Evolutionary conservation across 2,888 invertebrate genomes (phyloP), one percentile per base, ranked within the genome.

Genomic region (Mylabris sibirica): DNA sequence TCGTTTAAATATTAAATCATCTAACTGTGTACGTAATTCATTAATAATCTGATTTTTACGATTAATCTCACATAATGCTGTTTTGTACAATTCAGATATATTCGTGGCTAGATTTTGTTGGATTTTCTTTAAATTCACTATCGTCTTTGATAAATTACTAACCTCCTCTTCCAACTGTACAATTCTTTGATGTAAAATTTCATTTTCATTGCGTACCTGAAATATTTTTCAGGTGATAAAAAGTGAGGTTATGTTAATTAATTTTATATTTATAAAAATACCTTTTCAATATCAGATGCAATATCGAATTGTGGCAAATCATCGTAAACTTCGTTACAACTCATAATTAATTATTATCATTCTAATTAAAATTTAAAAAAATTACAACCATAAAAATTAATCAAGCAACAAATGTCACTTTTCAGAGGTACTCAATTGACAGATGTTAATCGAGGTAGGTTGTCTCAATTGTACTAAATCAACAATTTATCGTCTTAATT

Each of bases 81-180:
- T 53, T 53, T 53, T 53, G 22, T 35, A 64, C 53, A 41, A 41
- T 68, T 68, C 57, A 20, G 64, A 64, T 61, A 68, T 64, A 64
- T 68, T 68, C 24, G 4, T 44, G 3, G 35, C 14, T 11, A 63
- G 14, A 63, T 63, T 38, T 4, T 63, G 17, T 41, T 63, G 63
- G 8, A 24, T 20, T 17, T 41, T 17, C 20, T 63, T 63, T n/a
- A 63, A 38, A 26, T 24, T 24, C 9, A 22, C 14, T 3, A 63
- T 20, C 4, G 20, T 24, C 24, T 63, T 9, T 3, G 38, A 44
- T 41, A 63, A 63, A 20, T 22, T 38, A 4, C 14, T 20, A 14
- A 63, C 14, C 17, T 63, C 63, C 8, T 12, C n/a, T 41, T 63
- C 63, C 11, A 63, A 41, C n/a, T 38, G 22, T 3, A 26, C 5